These are phyloP conservation scores for Ladona fulva DNA, from an alignment of 1,140 invertebrate species.

Conservation along the genomic window DNA sequence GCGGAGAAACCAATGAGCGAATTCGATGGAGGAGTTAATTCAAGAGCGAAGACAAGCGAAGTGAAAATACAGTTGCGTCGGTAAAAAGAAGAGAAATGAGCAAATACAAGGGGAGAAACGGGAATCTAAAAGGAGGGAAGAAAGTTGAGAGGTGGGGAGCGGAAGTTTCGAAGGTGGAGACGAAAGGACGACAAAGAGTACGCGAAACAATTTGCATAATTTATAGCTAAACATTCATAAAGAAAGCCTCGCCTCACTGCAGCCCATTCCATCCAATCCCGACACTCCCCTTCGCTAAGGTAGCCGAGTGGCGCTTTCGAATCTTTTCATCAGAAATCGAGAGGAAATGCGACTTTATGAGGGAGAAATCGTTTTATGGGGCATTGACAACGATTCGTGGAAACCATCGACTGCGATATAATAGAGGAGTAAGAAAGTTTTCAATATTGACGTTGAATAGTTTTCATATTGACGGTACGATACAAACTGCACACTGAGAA, in stretches of 20 bases:
- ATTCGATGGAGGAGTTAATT: background rate
- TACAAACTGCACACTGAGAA: too few relatives aligned
- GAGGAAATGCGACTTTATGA: too few relatives aligned
- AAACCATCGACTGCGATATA: too few relatives aligned
- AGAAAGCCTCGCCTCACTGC: background rate
- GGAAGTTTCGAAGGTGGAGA: background rate
- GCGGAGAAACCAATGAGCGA: background rate
- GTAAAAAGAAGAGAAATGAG: background rate
- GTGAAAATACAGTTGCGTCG: background rate
- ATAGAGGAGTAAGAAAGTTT: too few relatives aligned
- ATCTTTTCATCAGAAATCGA: background rate
- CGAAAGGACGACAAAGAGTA: background rate
- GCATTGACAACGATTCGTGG: too few relatives aligned
- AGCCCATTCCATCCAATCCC: background rate
- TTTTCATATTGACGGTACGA: too few relatives aligned
- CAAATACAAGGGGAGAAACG: background rate
- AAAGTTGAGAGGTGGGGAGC: background rate
- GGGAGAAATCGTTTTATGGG: too few relatives aligned
- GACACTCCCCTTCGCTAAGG: too few relatives aligned
- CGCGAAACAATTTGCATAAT: slow-evolving; percentile 2
- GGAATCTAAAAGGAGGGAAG: background rate
- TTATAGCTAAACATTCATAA: slow-evolving; percentile 10
- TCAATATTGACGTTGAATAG: too few relatives aligned
- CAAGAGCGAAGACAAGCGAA: background rate
- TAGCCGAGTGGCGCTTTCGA: background rate